A percentile compares a stretch with the other conserved stretches of the same genome.
phyloP scores from a whole-genome alignment of 2,113 vertebrate species.

The Miniopterus natalensis region DNA sequence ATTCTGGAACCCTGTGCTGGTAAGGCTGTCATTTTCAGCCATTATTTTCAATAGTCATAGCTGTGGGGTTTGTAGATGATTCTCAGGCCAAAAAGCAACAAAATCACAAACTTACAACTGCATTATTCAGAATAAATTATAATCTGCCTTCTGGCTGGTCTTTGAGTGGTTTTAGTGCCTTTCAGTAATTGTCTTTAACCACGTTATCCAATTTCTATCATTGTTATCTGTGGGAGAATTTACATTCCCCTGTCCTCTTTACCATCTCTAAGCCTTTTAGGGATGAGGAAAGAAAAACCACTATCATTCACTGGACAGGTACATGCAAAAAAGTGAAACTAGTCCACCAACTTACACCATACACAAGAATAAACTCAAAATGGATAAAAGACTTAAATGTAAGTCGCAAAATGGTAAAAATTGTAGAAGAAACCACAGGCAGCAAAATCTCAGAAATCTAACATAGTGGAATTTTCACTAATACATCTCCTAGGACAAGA shows the following conservation, averaged over 20 bases:
- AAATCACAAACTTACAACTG: not conserved
- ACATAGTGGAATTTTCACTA: too few species aligned
- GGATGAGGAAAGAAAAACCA: not conserved
- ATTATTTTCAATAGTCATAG: not conserved
- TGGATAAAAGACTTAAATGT: too few species aligned
- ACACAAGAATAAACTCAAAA: too few species aligned
- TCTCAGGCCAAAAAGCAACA: not conserved
- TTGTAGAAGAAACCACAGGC: too few species aligned
- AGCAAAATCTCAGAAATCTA: too few species aligned
- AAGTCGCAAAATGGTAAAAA: too few species aligned
- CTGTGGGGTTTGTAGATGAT: not conserved
- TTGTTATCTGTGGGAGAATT: not conserved
- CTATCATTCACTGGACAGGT: too few species aligned
- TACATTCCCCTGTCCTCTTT: not conserved
- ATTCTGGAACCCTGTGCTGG: not conserved
- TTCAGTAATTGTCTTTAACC: not conserved
- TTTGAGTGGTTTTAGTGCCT: not conserved
- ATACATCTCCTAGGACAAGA: too few species aligned
- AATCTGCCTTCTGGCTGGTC: not conserved
- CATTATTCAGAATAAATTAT: not conserved
- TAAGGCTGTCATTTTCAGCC: not conserved
- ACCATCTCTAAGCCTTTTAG: not conserved
- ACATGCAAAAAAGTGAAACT: too few species aligned
- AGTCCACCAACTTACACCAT: too few species aligned
- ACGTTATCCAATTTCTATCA: not conserved